Evolutionary conservation across 2,113 vertebrate species (phyloP), one percentile per base, ranked within the genome.

Genomic region (Colaptes auratus): DNA sequence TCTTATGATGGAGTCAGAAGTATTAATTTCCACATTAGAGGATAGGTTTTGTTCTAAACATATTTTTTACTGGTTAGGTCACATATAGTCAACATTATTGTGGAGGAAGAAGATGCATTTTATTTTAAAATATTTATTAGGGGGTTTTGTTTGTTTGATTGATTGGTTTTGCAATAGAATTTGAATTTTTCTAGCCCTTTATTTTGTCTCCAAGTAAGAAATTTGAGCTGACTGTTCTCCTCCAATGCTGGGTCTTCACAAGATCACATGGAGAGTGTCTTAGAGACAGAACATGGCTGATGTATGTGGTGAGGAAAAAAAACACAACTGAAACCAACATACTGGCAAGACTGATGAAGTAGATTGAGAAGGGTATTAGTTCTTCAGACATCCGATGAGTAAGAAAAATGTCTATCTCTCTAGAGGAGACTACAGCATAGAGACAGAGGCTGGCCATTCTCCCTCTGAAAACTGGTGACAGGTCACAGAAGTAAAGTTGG

Each of bases 281-380:
- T 48, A 71, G 55, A 89, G 23, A n/a, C 9, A 82, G 20, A 86
- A 27, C 7, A 30, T 6, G 27, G 4, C 42, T 66, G 30, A 35
- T 42, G 21, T 25, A 11, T 7, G 2, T 20, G 11, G 21, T 63
- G 39, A 88, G 64, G n/a, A n/a, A 11, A 50, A 65, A 78, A 86
- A 76, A 7, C 1, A 0, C 5, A n/a, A 3, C 24, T 59, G 53
- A 73, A 71, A 81, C 9, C 0, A 3, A 82, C 4, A 3, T 15
- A 48, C 8, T 33, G 50, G 50, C 20, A 67, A 63, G 33, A 30
- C 9, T 55, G 35, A 55, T 1, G 3, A 15, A 64, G n/a, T 6
- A 60, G 18, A 27, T 18, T 1, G 1, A 76, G 74, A 18, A 76
- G 9, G 5, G 4, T n/a, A 9, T 35, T 48, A 35, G 30, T n/a